Base-by-base conservation (phyloP, 2,113 vertebrate genomes). In the Andinoacara biseriatus region DNA sequence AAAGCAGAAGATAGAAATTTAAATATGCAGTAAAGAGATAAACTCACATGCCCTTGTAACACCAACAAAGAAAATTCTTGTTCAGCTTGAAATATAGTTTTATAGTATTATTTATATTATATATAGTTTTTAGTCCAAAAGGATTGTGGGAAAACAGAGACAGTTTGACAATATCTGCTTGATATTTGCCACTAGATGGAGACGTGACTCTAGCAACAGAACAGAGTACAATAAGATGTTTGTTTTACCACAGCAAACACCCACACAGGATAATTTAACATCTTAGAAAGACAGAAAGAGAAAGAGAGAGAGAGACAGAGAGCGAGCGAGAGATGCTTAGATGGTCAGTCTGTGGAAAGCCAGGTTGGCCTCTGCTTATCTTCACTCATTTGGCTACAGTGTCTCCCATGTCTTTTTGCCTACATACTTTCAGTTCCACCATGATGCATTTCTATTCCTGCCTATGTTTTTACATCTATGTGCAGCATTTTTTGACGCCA, bases 151-250 rank as follows among this genome's bases (percentile, higher is more conserved):
- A 65, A 15, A 63, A 43, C 54, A 13, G 31, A 76, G 3, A n/a
- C 29, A 62, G 1, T 31, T 22, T 5, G 5, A 38, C 11, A 10
- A 76, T 3, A 35, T 46, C 57, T 60, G 24, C 26, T 29, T 79
- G 72, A n/a, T 60, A 29, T 74, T 52, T 58, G 72, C 94, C 95
- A 94, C 91, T 90, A 95, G 94, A 90, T 83, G 92, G 92, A 78
- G 90, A 85, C 76, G 1, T 90, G 18, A 58, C 67, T 49, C 84
- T 49, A 29, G 43, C 7, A 14, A 20, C 18, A 62, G 5, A 74
- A 49, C 56, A 65, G 2, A 29, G 14, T 17, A 49, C 24, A 43
- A 59, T 43, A 57, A 58, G 56, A 11, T 13, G 56, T 5, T 57
- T 57, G 10, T 24, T 58, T 58, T 5, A 58, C 4, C n/a, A 58